A percentile compares a stretch with the other conserved stretches of the same genome.
phyloP scores from a whole-genome alignment of 64 coral and sea anemone genomes.

The Stylophora pistillata region DNA sequence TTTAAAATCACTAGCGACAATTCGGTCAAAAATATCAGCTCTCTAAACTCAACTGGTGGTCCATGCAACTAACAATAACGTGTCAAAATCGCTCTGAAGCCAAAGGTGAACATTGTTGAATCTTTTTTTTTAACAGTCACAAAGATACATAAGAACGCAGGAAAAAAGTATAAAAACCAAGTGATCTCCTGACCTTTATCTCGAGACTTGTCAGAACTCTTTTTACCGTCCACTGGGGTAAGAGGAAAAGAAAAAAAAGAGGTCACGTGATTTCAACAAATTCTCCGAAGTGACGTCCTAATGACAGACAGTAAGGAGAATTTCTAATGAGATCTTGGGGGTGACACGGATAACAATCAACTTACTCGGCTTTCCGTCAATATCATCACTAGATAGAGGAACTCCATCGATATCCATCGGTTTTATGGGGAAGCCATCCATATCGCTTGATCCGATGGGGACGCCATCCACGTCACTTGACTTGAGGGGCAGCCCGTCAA shows the following conservation, averaged over 20 bases:
- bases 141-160: no score
- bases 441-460: slow-evolving; percentile 46
- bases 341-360: background rate
- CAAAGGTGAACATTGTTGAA: no score
- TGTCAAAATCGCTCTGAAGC: no score
- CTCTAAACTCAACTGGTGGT: no score
- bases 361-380: slow-evolving; percentile 85
- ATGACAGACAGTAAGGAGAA: no score
- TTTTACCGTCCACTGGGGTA: slow-evolving; percentile 38
- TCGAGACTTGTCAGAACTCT: slow-evolving; percentile 48
- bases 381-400: slow-evolving; percentile 26
- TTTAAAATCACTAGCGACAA: no score
- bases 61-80: no score
- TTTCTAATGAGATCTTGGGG: background rate
- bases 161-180: background rate
- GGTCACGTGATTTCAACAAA: background rate
- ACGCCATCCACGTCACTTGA: slow-evolving; percentile 65
- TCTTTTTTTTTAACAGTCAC: no score
- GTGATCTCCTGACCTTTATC: slow-evolving; percentile 45
- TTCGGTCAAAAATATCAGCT: no score
- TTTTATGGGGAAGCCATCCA: slow-evolving; percentile 81
- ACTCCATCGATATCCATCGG: slow-evolving; percentile 69
- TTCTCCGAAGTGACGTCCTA: no score
- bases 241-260: slow-evolving; percentile 12
- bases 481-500: slow-evolving; percentile 85